Base-by-base conservation (phyloP, 2,797 vertebrate species). In the Crocodylus rhombifer region DNA sequence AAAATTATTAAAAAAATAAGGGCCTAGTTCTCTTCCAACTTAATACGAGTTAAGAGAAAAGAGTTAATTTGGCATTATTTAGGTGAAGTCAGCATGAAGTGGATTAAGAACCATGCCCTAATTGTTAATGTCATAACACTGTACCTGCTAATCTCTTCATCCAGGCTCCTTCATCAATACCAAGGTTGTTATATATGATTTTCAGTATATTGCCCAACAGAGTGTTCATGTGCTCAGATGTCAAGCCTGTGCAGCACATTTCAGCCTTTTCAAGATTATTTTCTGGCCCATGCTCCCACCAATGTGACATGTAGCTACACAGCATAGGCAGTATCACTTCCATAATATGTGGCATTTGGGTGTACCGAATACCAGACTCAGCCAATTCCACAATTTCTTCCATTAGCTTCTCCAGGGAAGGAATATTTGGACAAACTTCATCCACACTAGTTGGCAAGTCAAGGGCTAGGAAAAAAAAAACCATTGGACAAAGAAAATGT, bases 141-240 rank as follows among this genome's bases (percentile, higher is more conserved):
- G 89, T 86, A 99, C 99, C 99, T 89, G 99, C 99, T 60, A 99
- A 97, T 89, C 99, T 98, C 94, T 99, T 99, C 99, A 99, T 99
- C 99, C 99, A 99, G 67, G 99, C 98, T 4, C 99, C 99, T 91
- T 99, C 99, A 26, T 99, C 99, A 23, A 99, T 99, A 14, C 99
- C 99, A 95, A 99, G 96, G 96, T 99, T 99, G 97, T 99, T 99
- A 95, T 99, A 99, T 95, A 99, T 99, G 95, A 99, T 99, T 97
- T 99, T 99, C 88, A 99, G 85, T 85, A 99, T 99, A 95, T 99
- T 99, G 36, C 99, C 99, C 87, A 99, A 98, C 15, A 99, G 98
- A 0, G 98, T 98, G 96, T 99, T 99, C 99, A 99, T 99, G 95
- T 99, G 99, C 69, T 99, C 98, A 1, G 99, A 99, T 0, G 98